Base-by-base conservation (phyloP, 2,888 invertebrate species). In the Sphaerophoria taeniata region DNA sequence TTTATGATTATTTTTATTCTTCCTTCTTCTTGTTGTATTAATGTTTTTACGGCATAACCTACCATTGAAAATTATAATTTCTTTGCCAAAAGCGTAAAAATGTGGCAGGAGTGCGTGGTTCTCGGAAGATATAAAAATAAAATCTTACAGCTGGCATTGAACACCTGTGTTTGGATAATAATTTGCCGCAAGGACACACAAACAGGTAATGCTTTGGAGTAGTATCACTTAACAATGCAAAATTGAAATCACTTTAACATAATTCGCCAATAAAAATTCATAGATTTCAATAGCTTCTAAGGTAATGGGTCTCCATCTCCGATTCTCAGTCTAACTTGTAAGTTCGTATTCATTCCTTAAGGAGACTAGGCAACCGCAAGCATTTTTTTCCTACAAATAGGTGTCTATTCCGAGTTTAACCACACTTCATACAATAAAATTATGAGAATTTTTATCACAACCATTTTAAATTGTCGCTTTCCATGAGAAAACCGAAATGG, bases 171-270 rank as follows among this genome's bases (percentile, higher is more conserved):
- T 69, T 67, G 14, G 79, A 69, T 82, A 77, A 77, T 77, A 77
- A 77, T 77, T 82, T 82, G 71, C 67, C 14, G 69, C 67, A 61
- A 65, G 49, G 47, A 60, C 60, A 69, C 34, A 65, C 34, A 55
- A n/a, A 36, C 33, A 31, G 6, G 0, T 11, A 4, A 47, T 5
- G 5, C 49, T n/a, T 56, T 2, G 33, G n/a, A 9, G 16, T 16
- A 16, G 45, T 7, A 33, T 69, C 76, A 14, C 65, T 76, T 82
- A 82, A 78, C 82, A 73, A 82, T 69, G 79, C 75, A 80, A 84
- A 84, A 84, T 84, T 84, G 84, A 84, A 84, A 84, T 84, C 80
- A 80, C 84, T 84, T 84, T 84, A 84, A 72, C 84, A 84, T 84
- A 84, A 84, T 84, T 84, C 72, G 79, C 61, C 84, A 84, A 79